A percentile compares a stretch with the other conserved stretches of the same genome.
Evolutionary conservation across 2,797 vertebrate species (phyloP).

Genomic region (Girardinus metallicus): DNA sequence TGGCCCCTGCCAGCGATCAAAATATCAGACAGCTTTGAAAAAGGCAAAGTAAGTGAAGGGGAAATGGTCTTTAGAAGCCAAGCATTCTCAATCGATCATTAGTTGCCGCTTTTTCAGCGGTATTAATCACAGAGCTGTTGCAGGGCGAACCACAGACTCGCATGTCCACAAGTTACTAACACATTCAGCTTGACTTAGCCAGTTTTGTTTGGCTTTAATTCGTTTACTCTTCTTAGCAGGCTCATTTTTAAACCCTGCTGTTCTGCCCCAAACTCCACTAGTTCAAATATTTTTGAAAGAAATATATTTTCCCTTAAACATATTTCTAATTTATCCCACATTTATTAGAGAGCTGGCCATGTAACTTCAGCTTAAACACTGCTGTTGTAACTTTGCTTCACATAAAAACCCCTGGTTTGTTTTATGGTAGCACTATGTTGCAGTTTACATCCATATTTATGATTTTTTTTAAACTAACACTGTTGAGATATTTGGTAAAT

Average conservation of each 20-base stretch:
- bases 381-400: background rate
- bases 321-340: background rate
- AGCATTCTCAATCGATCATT: slow-evolving; percentile 84
- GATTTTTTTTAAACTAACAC: background rate
- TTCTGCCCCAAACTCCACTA: background rate
- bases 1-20: slow-evolving; percentile 77
- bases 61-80: slow-evolving; percentile 82
- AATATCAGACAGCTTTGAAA: slow-evolving; percentile 82
- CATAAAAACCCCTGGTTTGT: background rate
- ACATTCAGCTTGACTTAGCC: slow-evolving; percentile 19
- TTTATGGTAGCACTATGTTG: background rate
- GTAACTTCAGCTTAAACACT: background rate
- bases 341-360: background rate
- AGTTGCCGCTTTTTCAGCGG: slow-evolving; percentile 81
- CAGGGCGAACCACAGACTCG: slow-evolving; percentile 45
- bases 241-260: background rate
- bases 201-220: background rate
- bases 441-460: background rate
- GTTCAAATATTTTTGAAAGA: background rate
- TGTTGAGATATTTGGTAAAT: background rate
- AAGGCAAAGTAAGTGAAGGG: slow-evolving; percentile 83
- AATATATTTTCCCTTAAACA: background rate
- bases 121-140: slow-evolving; percentile 82
- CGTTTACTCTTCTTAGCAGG: background rate
- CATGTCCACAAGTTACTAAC: slow-evolving; percentile 31